Base-by-base conservation (phyloP, 92 coral and sea anemone species). In the Umimayanthus kanabou region DNA sequence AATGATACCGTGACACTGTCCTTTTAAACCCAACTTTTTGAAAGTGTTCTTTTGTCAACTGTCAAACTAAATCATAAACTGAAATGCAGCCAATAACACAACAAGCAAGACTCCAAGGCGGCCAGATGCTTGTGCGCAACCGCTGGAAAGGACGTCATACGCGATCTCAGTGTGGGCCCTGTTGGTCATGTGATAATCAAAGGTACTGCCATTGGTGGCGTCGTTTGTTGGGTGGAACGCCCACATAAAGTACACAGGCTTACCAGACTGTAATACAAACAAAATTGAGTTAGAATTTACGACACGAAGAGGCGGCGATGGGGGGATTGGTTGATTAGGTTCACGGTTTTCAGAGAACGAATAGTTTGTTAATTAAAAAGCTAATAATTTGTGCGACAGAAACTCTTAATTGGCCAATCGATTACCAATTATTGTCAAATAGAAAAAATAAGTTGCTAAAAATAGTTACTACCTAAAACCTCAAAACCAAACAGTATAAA, bases 211-310 rank as follows among this genome's bases (percentile, higher is more conserved):
- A 82, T 71, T 1, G 1, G 14, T 39, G 25, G 86, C 86, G 39
- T 82, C 86, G 5, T 50, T 0, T 25, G 86, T 67, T 9, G 86
- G 53, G 39, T 82, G 86, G 14, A 82, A 82, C 47, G 86, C 86
- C 76, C 66, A 43, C 86, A 82, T 82, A 47, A 82, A 43, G 25
- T 82, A 82, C 4, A 82, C 86, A 2, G 77, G 86, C 39, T 42
- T 42, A 47, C 86, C 86, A 11, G 22, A 6, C 86, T 82, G 40
- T 22, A 58, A 79, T 4, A 23, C 15, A 79, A 14, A 13, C 6
- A 15, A 50, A 26, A 26, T 26, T 22, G 13, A 43, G 45, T 39
- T 4, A 76, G 28, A 0, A 10, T 28, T 71, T 20, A 22, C 4
- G 23, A 6, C 67, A 25, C 2, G n/a, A 58, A 25, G 67, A 16